Conservation (phyloP, 2,888 invertebrate species). For the Thymelicus sylvestris region DNA sequence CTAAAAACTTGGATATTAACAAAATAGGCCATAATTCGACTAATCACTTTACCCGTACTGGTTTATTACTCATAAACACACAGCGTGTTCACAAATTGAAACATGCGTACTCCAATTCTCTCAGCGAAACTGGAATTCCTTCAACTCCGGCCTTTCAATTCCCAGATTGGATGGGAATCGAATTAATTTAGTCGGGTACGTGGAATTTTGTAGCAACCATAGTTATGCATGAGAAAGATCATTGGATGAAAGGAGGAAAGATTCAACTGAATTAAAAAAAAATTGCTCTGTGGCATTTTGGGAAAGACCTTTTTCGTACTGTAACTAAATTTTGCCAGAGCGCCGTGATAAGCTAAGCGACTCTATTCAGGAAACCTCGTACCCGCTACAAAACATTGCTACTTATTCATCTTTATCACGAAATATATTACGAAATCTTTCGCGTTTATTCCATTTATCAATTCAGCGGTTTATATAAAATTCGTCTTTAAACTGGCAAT, state of each 20-base stretch:
- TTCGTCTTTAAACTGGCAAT: no score
- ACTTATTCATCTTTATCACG: no score
- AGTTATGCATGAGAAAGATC: background rate
- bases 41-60: conserved; percentile 22
- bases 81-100: conserved; percentile 22
- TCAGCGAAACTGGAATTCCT: conserved; percentile 5
- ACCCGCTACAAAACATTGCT: no score
- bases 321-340: background rate
- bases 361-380: no score
- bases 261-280: background rate
- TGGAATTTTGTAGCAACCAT: conserved; percentile 4
- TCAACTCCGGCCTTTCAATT: conserved; percentile 6
- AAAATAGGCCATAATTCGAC: conserved; percentile 19
- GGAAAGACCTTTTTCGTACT: background rate
- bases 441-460: no score
- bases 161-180: conserved; percentile 15
- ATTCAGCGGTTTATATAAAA: no score
- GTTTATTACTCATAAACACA: conserved; percentile 20
- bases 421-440: no score
- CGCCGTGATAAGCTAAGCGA: no score
- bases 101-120: conserved; percentile 11
- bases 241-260: background rate
- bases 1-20: background rate
- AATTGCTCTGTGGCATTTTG: background rate
- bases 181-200: conserved; percentile 16